Conservation (phyloP, 1,140 invertebrate genomes). For the Hyphantria cunea region DNA sequence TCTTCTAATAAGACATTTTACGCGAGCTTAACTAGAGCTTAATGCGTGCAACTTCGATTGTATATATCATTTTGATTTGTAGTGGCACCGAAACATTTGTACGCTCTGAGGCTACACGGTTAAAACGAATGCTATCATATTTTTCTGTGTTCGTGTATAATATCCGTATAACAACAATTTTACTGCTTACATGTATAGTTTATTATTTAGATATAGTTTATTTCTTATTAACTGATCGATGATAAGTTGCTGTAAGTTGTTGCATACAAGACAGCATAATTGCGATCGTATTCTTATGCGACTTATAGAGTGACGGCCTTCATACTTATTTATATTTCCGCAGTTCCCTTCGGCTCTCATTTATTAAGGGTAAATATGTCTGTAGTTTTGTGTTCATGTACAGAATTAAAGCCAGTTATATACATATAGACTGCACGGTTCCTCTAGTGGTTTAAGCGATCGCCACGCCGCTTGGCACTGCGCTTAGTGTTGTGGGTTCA, state of each 20-base stretch:
- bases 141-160: constrained; percentile 34
- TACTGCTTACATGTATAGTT: constrained; percentile 20
- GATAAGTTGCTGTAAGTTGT: constrained; percentile 53
- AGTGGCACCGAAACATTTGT: constrained; percentile 49
- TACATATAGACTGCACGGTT: too few species aligned
- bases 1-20: constrained; percentile 71
- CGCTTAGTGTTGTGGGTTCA: too few species aligned
- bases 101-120: constrained; percentile 38
- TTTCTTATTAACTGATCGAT: constrained; percentile 59
- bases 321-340: constrained; percentile 33
- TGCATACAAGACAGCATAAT: constrained; percentile 39
- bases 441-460: too few species aligned
- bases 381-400: too few species aligned
- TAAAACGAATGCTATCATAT: constrained; percentile 53
- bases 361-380: constrained; percentile 18
- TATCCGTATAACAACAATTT: constrained; percentile 16
- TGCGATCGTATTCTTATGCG: constrained; percentile 22
- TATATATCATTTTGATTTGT: constrained; percentile 69
- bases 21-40: constrained; percentile 57
- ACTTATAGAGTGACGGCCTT: constrained; percentile 18
- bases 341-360: constrained; percentile 22
- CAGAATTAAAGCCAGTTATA: too few species aligned
- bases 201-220: constrained; percentile 51
- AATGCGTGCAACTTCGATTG: constrained; percentile 55
- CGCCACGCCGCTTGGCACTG: too few species aligned